Base-by-base conservation (phyloP, 2,113 vertebrate species). In the Rallus limicola region DNA sequence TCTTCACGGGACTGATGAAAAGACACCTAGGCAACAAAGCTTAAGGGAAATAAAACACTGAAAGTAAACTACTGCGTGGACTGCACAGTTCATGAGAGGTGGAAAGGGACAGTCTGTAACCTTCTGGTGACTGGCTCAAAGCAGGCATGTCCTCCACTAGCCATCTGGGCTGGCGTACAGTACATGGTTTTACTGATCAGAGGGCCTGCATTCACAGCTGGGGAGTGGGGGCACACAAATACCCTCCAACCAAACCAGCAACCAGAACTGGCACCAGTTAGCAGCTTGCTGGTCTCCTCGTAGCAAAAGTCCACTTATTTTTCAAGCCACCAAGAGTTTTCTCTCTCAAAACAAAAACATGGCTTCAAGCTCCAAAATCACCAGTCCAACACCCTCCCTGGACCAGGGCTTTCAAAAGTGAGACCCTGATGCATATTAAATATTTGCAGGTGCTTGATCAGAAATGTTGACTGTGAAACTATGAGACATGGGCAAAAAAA, bases 1-100 rank as follows among this genome's bases (percentile, higher is more conserved):
- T 97, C 91, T 93, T 95, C 92, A 96, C 25, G 31, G 82, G 93
- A 93, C 86, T 82, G 77, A 94, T 92, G 79, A 93, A 83, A 79
- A 94, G 88, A 95, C 93, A 96, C 94, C 86, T 95, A 92, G 92
- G 93, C 90, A 97, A 97, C 95, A 96, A 93, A 93, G 72, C 91
- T 93, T 48, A 86, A 78, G 48, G 44, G 77, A 92, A 93, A 84
- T 75, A 93, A 96, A 92, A 91, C 53, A 18, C 26, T 14, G 2
- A 18, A 75, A 93, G 80, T 59, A 91, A 92, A 81, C 50, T 55
- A 78, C 6, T 89, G 80, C 52, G 63, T 17, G 65, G 77, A 75
- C 68, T 21, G 46, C 26, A 86, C 34, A 24, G 87, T 33, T 82
- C 56, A 7, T 12, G 38, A 71, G 34, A 86, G 14, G 29, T 24